phyloP scores from a whole-genome alignment of 2,888 invertebrate species.

The Bellardia pandia region DNA sequence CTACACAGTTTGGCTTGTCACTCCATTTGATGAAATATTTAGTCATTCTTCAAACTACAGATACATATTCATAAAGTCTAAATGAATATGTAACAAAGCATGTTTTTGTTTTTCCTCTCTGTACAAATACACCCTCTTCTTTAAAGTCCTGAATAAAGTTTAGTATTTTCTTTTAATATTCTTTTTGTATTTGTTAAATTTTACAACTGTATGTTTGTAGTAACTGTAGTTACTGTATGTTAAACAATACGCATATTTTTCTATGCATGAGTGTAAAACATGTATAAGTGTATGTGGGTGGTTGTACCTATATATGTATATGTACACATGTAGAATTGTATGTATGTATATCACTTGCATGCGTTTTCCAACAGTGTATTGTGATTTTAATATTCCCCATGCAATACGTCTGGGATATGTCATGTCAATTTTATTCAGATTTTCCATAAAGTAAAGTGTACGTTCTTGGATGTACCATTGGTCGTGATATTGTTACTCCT shows the following conservation, averaged over 20 bases:
- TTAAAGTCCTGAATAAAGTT: conserved; percentile 36
- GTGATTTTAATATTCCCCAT: conserved; percentile 74
- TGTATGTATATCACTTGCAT: conserved; percentile 32
- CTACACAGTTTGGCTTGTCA: neutral
- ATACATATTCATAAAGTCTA: conserved; percentile 59
- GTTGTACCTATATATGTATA: neutral
- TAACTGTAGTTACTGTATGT: neutral
- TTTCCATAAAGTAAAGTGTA: conserved; percentile 71
- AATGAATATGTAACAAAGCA: conserved; percentile 53
- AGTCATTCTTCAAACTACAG: conserved; percentile 14
- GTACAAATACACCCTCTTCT: conserved; percentile 17
- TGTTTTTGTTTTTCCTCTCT: conserved; percentile 23
- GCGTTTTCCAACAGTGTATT: conserved; percentile 55
- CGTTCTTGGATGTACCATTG: conserved; percentile 63
- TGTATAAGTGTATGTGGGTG: neutral
- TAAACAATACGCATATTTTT: conserved; percentile 47
- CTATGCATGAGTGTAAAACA: neutral
- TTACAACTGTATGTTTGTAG: conserved; percentile 24
- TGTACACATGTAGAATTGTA: neutral
- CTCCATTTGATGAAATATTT: conserved; percentile 38
- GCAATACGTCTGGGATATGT: conserved; percentile 76
- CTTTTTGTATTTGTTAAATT: conserved; percentile 41
- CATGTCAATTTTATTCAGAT: conserved; percentile 77
- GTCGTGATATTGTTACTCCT: conserved; percentile 68
- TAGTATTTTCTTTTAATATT: neutral